These are phyloP conservation scores for Andrena cerasifolii DNA, from an alignment of 1,140 invertebrate genomes.

Conservation along the genomic window DNA sequence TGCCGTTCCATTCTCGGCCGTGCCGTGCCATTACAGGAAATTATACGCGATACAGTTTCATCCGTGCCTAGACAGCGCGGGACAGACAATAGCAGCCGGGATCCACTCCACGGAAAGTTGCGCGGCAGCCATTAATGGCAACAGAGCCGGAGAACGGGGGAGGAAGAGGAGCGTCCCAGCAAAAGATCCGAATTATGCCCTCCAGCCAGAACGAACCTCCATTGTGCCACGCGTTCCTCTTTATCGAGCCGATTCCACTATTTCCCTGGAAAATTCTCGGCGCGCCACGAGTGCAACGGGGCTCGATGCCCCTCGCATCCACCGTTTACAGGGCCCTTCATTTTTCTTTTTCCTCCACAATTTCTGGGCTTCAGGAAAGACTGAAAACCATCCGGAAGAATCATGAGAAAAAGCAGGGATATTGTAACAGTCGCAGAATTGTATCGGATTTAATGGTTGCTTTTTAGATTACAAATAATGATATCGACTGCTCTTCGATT, in stretches of 20 bases:
- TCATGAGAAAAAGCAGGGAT: no score
- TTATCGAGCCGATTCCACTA: background rate
- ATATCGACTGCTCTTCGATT: no score
- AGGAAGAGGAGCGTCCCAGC: conserved; percentile 10
- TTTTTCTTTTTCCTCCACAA: no score
- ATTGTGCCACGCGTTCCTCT: conserved; percentile 28
- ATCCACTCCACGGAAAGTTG: conserved; percentile 36
- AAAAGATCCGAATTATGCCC: conserved; percentile 42
- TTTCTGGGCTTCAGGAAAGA: no score
- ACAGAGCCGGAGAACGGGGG: background rate
- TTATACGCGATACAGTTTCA: conserved; percentile 32
- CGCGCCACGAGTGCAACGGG: no score
- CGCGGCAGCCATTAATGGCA: conserved; percentile 28
- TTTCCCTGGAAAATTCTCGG: background rate
- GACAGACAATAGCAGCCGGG: conserved; percentile 54
- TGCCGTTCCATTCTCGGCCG: background rate
- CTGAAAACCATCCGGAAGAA: no score
- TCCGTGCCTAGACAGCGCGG: background rate
- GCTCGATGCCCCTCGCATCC: no score
- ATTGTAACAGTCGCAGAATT: no score
- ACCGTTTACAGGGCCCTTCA: no score
- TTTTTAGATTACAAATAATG: no score
- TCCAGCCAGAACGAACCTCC: conserved; percentile 24
- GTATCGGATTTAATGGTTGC: no score
- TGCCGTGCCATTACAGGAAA: conserved; percentile 20